Evolutionary conservation across 2,888 invertebrate species (phyloP).

Genomic region (Dynastes tityus): DNA sequence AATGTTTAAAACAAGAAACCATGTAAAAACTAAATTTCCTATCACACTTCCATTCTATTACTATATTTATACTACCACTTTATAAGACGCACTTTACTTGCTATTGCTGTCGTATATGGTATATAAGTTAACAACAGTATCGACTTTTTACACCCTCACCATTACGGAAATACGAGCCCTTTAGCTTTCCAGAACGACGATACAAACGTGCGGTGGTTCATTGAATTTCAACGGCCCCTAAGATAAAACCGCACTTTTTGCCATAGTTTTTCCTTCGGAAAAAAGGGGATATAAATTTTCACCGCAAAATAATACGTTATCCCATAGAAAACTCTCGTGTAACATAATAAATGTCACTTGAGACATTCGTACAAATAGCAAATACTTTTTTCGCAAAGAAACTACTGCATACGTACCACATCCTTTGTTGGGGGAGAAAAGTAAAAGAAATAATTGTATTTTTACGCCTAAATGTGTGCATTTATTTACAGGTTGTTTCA

Average conservation of each 20-base stretch:
- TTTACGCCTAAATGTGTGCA: neutral
- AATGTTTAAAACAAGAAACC: too few relatives aligned
- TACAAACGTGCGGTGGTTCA: constrained; percentile 31
- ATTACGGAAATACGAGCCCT: constrained; percentile 30
- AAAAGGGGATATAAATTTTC: constrained; percentile 38
- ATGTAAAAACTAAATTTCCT: neutral
- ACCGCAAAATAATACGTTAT: constrained; percentile 37
- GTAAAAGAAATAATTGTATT: neutral
- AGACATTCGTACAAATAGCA: constrained; percentile 39
- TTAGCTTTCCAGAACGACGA: constrained; percentile 28
- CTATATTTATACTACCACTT: neutral
- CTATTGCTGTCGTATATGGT: neutral
- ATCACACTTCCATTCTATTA: neutral
- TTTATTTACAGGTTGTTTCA: neutral
- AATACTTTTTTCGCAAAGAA: constrained; percentile 21
- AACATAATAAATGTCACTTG: constrained; percentile 41
- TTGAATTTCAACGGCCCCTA: constrained; percentile 31
- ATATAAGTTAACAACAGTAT: constrained; percentile 11
- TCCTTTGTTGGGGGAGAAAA: neutral
- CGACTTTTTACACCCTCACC: constrained; percentile 18
- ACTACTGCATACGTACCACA: neutral
- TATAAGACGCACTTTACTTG: neutral
- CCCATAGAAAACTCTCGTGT: constrained; percentile 30
- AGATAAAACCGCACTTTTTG: constrained; percentile 34
- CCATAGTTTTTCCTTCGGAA: constrained; percentile 30